These are phyloP conservation scores for Ara ararauna DNA, from an alignment of 2,797 vertebrate genomes.

Conservation along the genomic window DNA sequence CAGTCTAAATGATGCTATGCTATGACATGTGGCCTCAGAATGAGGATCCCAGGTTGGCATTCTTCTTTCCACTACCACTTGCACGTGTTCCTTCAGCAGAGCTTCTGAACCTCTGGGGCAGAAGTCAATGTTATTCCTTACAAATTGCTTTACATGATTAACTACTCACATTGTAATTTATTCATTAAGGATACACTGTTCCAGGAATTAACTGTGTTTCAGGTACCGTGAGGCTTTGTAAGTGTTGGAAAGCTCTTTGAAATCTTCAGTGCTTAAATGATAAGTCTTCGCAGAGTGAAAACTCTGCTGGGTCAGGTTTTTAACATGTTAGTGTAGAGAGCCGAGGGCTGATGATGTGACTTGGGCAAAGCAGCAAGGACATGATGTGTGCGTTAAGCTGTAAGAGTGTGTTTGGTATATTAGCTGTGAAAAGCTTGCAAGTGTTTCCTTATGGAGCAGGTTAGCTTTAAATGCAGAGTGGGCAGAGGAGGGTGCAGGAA, in stretches of 20 bases:
- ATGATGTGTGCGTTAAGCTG: background rate
- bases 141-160: background rate
- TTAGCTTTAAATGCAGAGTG: fast-evolving
- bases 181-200: background rate
- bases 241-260: background rate
- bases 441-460: background rate
- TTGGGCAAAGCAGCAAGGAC: background rate
- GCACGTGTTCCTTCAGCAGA: background rate
- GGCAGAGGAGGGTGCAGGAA: background rate
- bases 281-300: background rate
- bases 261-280: background rate
- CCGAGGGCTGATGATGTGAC: background rate
- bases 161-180: fast-evolving
- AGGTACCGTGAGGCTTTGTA: background rate
- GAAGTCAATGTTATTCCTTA: background rate
- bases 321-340: background rate
- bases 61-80: background rate
- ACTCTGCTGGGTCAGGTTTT: background rate
- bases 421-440: background rate
- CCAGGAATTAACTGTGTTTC: background rate
- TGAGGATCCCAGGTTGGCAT: fast-evolving
- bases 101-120: background rate
- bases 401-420: background rate
- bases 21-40: background rate
- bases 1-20: no score